These are phyloP conservation scores for Crotalus horridus DNA, from an alignment of 2,113 vertebrate species.

Conservation along the genomic window DNA sequence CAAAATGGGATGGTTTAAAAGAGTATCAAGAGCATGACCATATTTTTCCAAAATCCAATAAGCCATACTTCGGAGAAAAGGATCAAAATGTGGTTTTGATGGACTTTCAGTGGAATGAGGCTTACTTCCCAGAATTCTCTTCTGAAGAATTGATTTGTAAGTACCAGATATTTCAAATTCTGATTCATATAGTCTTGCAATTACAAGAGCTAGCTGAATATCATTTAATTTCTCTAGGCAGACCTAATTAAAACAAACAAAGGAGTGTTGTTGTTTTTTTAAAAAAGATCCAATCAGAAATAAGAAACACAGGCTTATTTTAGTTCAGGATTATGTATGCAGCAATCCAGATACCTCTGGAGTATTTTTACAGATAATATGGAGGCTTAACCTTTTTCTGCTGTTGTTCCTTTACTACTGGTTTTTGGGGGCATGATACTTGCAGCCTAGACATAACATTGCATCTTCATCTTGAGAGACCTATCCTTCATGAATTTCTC, in stretches of 20 bases:
- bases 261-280: not conserved
- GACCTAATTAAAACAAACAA: slow-evolving; percentile 71
- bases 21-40: slow-evolving; percentile 85
- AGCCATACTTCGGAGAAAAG: slow-evolving; percentile 94
- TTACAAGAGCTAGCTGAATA: slow-evolving; percentile 90
- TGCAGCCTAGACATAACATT: not conserved
- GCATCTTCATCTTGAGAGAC: not conserved
- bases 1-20: slow-evolving; percentile 77
- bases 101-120: slow-evolving; percentile 65
- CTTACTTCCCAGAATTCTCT: slow-evolving; percentile 82
- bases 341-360: not conserved
- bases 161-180: slow-evolving; percentile 89
- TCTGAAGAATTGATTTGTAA: slow-evolving; percentile 88
- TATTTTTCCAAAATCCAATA: slow-evolving; percentile 96
- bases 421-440: not conserved
- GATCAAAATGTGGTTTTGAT: slow-evolving; percentile 77
- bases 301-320: not conserved
- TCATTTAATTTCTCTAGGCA: slow-evolving; percentile 96
- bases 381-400: not conserved
- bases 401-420: not conserved
- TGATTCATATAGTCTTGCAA: slow-evolving; percentile 89
- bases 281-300: not conserved
- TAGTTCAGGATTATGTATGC: not conserved
- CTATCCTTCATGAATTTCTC: not conserved
- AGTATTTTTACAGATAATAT: not conserved